phyloP scores from a whole-genome alignment of 2,113 vertebrate species.

The Connochaetes taurinus region DNA sequence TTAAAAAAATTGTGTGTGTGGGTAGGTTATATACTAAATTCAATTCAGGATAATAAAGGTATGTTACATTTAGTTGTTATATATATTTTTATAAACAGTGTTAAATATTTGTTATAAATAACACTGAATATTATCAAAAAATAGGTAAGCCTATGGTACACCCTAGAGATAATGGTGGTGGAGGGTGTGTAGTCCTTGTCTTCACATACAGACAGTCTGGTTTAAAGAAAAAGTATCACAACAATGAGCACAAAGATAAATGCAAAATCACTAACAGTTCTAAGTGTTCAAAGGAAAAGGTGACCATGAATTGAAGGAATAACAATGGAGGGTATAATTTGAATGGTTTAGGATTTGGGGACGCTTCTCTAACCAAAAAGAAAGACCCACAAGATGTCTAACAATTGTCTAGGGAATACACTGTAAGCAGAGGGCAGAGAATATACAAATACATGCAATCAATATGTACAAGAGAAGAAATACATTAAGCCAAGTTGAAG shows the following conservation, averaged over 20 bases:
- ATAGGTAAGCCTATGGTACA: neutral
- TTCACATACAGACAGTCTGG: neutral
- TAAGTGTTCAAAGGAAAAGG: neutral
- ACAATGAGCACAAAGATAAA: neutral
- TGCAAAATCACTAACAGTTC: neutral
- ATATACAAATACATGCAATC: neutral
- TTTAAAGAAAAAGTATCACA: neutral
- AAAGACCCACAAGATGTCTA: neutral
- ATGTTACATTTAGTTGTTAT: neutral
- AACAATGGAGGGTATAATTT: neutral
- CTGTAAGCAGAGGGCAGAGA: neutral
- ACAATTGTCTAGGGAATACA: too few species aligned
- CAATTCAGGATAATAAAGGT: neutral
- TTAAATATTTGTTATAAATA: neutral
- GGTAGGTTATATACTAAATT: neutral
- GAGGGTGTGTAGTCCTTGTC: too few species aligned
- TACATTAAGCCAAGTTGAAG: neutral
- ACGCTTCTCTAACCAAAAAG: neutral
- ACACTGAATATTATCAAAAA: neutral
- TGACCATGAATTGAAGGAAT: neutral
- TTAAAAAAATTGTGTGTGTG: neutral
- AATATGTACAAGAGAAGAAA: neutral
- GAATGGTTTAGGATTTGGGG: neutral
- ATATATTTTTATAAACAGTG: neutral
- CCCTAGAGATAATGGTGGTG: neutral